Base-by-base conservation (phyloP, 2,888 invertebrate species). In the Cheilosia impressa region DNA sequence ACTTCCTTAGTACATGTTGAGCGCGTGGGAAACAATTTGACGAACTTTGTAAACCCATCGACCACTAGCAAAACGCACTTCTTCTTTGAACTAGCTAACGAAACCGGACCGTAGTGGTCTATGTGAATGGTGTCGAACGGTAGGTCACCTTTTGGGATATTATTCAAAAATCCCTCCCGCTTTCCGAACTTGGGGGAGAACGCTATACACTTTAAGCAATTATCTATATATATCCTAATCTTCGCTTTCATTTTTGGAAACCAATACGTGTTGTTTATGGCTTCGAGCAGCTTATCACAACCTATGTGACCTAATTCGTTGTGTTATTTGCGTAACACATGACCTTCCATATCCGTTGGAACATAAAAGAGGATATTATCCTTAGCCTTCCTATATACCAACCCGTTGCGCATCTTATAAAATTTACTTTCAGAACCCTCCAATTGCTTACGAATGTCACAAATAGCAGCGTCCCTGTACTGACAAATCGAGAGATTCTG, bases 121-220 rank as follows among this genome's bases (percentile, higher is more conserved):
- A 78, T 60, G 38, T 88, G 87, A 38, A 82, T 10, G 4, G 65
- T 75, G 0, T 87, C 31, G 58, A 90, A 90, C 5, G 89, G 90
- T 41, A 84, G 22, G 9, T 88, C 75, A 9, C 88, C 88, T 57
- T 89, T 90, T 4, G 75, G 87, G 6, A 90, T 89, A 27, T 83
- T 78, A 43, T 89, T 87, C 7, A 90, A 55, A 13, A 83, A 85
- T 6, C 89, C 89, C 75, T 89, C 89, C 7, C n/a, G 17, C 58
- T 68, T 82, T 0, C 87, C 87, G 4, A 7, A 31, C n/a, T 57
- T 43, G 5, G 60, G 7, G 22, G 73, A 77, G 38, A 65, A 87
- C 9, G 57, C 63, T 38, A 81, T 63, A 38, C 77, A 87, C 19
- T 77, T 81, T 22, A 60, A 45, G 22, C 72, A 87, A 52, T 81